A percentile compares a stretch with the other conserved stretches of the same genome.
phyloP scores from a whole-genome alignment of 2,113 vertebrate genomes.

The Tyto alba region DNA sequence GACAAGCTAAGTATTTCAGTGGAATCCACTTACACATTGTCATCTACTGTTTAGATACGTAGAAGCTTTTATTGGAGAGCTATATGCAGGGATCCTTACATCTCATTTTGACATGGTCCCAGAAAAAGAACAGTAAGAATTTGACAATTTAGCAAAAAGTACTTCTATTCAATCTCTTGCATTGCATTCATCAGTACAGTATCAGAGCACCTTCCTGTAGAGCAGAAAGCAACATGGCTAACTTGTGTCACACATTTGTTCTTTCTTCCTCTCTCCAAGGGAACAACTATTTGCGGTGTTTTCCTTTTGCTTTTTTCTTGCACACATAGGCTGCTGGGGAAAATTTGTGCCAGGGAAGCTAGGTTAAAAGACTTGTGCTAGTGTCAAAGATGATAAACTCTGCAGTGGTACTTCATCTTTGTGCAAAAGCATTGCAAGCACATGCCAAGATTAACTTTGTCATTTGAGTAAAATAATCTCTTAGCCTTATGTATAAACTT shows the following conservation, averaged over 20 bases:
- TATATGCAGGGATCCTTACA: background rate
- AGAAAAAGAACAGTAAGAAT: background rate
- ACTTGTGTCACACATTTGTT: fast-evolving
- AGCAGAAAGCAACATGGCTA: background rate
- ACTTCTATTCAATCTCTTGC: background rate
- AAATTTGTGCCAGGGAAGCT: background rate
- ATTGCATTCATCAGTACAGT: background rate
- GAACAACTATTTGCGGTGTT: background rate
- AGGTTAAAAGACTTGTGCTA: background rate
- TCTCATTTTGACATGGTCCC: background rate
- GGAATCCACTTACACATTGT: background rate
- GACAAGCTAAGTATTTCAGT: background rate
- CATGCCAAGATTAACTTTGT: background rate
- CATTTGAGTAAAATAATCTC: background rate
- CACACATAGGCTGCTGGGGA: background rate
- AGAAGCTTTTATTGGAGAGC: background rate
- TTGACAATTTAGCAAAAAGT: background rate
- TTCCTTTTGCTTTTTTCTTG: background rate
- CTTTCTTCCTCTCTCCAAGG: background rate
- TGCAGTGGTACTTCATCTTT: background rate
- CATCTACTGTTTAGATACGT: background rate
- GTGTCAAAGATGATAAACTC: background rate
- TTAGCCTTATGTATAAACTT: background rate
- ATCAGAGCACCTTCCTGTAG: background rate
- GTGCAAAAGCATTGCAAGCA: background rate